Conservation (phyloP, 2,888 invertebrate genomes). For the Chymomyza fuscimana region DNA sequence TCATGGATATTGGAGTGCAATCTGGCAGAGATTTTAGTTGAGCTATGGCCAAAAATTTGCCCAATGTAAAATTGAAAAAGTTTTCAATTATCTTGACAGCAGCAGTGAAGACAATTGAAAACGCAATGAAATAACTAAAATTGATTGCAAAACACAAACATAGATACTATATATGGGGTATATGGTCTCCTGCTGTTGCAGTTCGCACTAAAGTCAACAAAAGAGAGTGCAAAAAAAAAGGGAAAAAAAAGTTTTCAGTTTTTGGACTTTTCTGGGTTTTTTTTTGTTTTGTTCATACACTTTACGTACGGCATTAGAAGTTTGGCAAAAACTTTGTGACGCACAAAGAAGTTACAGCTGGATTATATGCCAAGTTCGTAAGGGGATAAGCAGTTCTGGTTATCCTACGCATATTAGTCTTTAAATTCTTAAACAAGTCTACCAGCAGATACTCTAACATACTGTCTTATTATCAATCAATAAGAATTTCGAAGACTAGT, state of each 20-base stretch:
- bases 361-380: too few species aligned
- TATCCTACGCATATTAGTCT: background rate
- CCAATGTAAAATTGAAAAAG: background rate
- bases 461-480: too few species aligned
- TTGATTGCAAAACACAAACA: slow-evolving; percentile 4
- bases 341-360: background rate
- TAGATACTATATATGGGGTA: background rate
- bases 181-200: background rate
- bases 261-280: background rate
- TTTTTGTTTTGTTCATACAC: background rate
- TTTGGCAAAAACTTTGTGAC: background rate
- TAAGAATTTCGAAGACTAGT: too few species aligned
- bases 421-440: too few species aligned
- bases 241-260: background rate
- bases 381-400: background rate
- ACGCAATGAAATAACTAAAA: background rate
- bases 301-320: background rate
- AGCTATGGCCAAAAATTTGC: background rate
- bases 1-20: background rate
- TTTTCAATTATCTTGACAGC: slow-evolving; percentile 6
- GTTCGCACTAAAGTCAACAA: background rate
- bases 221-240: background rate
- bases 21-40: background rate
- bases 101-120: slow-evolving; percentile 1
- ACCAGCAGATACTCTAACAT: too few species aligned